Percentiles rank a stretch among this genome's conserved stretches.
phyloP scores from a whole-genome alignment of 2,888 invertebrate genomes.

The Boloria euphrosyne region DNA sequence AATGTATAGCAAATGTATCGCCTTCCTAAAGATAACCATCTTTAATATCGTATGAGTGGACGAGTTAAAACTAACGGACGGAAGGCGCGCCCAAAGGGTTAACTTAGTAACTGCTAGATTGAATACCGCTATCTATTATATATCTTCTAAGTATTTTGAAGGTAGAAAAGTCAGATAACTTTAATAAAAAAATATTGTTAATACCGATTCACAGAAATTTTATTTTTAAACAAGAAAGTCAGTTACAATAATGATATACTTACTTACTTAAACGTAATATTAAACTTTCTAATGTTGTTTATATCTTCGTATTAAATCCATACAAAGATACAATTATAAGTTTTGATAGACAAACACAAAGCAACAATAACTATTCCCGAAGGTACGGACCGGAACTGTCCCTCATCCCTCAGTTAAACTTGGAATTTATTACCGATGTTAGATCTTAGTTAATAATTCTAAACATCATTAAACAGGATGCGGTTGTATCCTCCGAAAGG shows the following conservation, averaged over 20 bases:
- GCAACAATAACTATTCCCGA: constrained; percentile 67
- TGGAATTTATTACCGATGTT: constrained; percentile 65
- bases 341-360: constrained; percentile 35
- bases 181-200: neutral
- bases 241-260: no score
- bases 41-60: constrained; percentile 79
- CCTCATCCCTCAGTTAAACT: constrained; percentile 69
- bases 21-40: constrained; percentile 78
- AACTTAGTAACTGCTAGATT: constrained; percentile 38
- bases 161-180: constrained; percentile 3
- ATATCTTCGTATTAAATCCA: constrained; percentile 4
- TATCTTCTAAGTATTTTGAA: constrained; percentile 10
- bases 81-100: constrained; percentile 70
- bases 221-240: no score
- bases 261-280: no score
- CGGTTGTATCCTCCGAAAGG: constrained; percentile 62
- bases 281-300: neutral
- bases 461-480: constrained; percentile 80
- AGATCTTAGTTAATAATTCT: constrained; percentile 82
- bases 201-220: neutral
- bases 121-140: constrained; percentile 14
- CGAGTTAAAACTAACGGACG: constrained; percentile 67
- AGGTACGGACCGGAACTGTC: constrained; percentile 72
- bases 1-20: constrained; percentile 71
- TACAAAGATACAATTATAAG: constrained; percentile 18